Conservation (phyloP, 92 coral and sea anemone genomes). For the Zoanthus solanderi region DNA sequence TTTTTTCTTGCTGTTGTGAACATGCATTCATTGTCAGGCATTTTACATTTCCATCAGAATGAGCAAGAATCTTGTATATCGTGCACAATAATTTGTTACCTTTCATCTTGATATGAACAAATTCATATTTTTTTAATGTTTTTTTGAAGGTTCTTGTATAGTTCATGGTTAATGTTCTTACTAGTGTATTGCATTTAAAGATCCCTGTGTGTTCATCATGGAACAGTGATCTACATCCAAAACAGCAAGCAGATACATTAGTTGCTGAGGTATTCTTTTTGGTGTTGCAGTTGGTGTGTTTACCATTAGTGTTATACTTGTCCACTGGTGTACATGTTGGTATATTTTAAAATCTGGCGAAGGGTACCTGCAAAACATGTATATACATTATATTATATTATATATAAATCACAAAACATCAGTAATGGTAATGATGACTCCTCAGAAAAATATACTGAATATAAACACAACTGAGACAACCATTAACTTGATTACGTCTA, state of each 20-base stretch:
- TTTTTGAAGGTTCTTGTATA: neutral
- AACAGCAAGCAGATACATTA: neutral
- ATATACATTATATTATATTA: neutral
- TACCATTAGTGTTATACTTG: neutral
- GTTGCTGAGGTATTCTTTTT: neutral
- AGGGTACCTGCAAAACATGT: neutral
- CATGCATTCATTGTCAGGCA: neutral
- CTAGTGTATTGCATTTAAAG: neutral
- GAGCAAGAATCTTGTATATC: neutral
- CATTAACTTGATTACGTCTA: too few relatives aligned
- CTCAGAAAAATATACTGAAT: too few relatives aligned
- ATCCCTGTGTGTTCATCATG: neutral
- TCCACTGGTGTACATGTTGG: neutral
- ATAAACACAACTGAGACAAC: too few relatives aligned
- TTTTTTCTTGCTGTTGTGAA: neutral
- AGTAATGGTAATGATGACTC: too few relatives aligned
- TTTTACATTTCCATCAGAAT: neutral
- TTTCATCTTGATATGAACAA: neutral
- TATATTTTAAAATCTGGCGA: neutral
- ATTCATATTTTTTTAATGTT: neutral
- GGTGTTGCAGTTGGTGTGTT: neutral
- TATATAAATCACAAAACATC: too few relatives aligned
- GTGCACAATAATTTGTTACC: neutral
- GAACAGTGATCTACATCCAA: neutral
- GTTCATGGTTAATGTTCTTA: neutral